A percentile compares a stretch with the other conserved stretches of the same genome.
Conservation (phyloP, 2,888 invertebrate species). For the Orchesellides sinensis region DNA sequence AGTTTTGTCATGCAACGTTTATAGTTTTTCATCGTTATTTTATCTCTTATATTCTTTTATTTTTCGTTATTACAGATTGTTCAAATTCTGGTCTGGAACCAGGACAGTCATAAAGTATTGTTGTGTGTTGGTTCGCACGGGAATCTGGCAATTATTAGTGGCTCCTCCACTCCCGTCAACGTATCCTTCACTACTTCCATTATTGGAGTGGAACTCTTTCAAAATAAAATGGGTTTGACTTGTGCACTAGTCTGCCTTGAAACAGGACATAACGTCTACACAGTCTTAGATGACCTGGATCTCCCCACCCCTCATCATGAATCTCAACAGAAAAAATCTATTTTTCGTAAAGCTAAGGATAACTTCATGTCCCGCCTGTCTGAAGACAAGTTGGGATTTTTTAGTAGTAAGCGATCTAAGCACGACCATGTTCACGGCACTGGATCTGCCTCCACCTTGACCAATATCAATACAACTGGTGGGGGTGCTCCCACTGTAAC, state of each 20-base stretch:
- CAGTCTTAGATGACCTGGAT: constrained; percentile 72
- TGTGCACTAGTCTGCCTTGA: constrained; percentile 72
- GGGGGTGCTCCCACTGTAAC: constrained; percentile 39
- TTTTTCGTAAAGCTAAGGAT: constrained; percentile 74
- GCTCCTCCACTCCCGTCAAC: constrained; percentile 69
- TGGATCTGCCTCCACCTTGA: too few relatives aligned
- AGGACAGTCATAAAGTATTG: constrained; percentile 70
- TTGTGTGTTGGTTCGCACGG: constrained; percentile 71
- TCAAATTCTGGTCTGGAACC: constrained; percentile 69
- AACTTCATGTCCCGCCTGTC: constrained; percentile 72
- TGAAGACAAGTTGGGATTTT: constrained; percentile 71
- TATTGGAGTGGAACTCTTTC: constrained; percentile 68
- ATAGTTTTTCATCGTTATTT: not conserved
- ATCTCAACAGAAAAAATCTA: constrained; percentile 72
- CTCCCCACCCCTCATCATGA: constrained; percentile 68
- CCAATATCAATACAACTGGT: too few relatives aligned
- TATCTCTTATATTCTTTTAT: not conserved
- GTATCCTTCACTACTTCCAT: constrained; percentile 71
- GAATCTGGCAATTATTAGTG: constrained; percentile 69
- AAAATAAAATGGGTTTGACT: constrained; percentile 69
- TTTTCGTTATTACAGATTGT: constrained; percentile 57
- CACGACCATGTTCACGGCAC: constrained; percentile 51
- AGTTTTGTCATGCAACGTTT: not conserved
- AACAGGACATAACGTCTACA: constrained; percentile 72
- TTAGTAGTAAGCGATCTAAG: constrained; percentile 65